Evolutionary conservation across 2,888 invertebrate species (phyloP), one percentile per base, ranked within the genome.

Genomic region (Ectemnius cavifrons): DNA sequence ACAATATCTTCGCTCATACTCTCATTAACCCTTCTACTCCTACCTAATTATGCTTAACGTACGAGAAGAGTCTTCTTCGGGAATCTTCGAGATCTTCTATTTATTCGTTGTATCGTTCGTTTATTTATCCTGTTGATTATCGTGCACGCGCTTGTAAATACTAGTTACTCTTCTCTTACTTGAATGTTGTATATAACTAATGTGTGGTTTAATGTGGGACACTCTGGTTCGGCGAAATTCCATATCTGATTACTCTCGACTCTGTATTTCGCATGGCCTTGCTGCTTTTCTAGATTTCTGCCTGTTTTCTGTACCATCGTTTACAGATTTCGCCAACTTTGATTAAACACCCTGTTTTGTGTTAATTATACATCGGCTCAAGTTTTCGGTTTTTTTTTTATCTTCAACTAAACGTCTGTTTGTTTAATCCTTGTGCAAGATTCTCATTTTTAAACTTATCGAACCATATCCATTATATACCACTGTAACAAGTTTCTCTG

Each of bases 201-300:
- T 37, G 37, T 37, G 37, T 37, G 37, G 37, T 37, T 37, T 37
- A 11, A 11, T 6, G 37, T 37, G 37, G 37, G 37, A 37, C 37
- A 37, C 37, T 37, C 37, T 37, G 37, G 37, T 37, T 37, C 37
- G 37, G 11, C 37, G 37, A 11, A 2, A 37, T 37, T 37, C 37
- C 37, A 37, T 8, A 11, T 11, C 37, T 37, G 37, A 8, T 45
- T 16, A 20, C 57, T 16, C 47, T 52, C n/a, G 58, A 65, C 23
- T 67, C 57, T 63, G 37, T 20, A 61, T 70, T 52, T 49, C 61
- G 67, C 81, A 78, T 75, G 68, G 61, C 71, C 71, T 67, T 58
- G 49, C 75, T 62, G 79, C 63, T 80, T 80, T 20, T 63, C 18
- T 46, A 63, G 75, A 66, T 74, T 23, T 68, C 69, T 62, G 65